These are phyloP conservation scores for Melinaea menophilus DNA, from an alignment of 2,888 invertebrate species.

Conservation along the genomic window DNA sequence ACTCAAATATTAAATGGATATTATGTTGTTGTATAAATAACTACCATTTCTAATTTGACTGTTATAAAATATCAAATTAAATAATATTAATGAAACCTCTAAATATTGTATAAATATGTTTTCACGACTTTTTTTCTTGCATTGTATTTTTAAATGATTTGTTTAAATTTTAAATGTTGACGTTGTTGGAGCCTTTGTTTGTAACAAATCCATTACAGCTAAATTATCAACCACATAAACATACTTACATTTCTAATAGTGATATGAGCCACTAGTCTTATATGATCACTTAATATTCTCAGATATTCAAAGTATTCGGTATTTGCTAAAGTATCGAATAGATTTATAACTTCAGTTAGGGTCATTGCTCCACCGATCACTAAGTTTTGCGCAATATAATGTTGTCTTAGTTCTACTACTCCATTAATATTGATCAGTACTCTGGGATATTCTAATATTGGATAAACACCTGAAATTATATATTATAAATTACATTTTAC, in stretches of 20 bases:
- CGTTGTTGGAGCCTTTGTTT: too few relatives aligned
- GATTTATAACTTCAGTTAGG: conserved; percentile 69
- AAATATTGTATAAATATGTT: too few relatives aligned
- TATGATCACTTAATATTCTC: conserved; percentile 76
- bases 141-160: too few relatives aligned
- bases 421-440: conserved; percentile 80
- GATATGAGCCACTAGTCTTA: conserved; percentile 81
- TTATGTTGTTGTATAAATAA: too few relatives aligned
- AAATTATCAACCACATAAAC: too few relatives aligned
- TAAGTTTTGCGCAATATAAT: conserved; percentile 56
- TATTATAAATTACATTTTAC: neutral
- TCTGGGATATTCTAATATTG: conserved; percentile 51
- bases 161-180: too few relatives aligned
- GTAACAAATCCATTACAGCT: too few relatives aligned
- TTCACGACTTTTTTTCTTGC: too few relatives aligned
- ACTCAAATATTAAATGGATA: too few relatives aligned
- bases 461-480: conserved; percentile 55
- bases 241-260: conserved; percentile 83
- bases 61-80: too few relatives aligned
- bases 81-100: too few relatives aligned
- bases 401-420: conserved; percentile 74
- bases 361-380: conserved; percentile 76
- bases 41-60: too few relatives aligned
- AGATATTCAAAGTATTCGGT: conserved; percentile 77
- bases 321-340: conserved; percentile 48